Evolutionary conservation across 2,113 vertebrate species (phyloP).

Genomic region (Pluvianellus socialis): DNA sequence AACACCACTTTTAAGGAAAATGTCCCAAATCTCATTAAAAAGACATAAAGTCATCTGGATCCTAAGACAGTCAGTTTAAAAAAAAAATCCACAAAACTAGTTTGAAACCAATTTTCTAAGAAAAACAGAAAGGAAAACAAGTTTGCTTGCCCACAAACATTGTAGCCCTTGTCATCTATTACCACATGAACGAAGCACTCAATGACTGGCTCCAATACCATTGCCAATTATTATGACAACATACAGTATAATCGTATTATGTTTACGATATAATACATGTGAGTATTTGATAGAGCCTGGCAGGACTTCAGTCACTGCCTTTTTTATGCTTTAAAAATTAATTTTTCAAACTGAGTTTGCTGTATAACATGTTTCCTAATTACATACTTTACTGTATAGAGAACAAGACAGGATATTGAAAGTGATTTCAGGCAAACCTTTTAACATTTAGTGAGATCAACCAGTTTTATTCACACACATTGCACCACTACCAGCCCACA

Average conservation of each 20-base stretch:
- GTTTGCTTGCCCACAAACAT: slow-evolving; percentile 31
- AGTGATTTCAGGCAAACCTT: slow-evolving; percentile 11
- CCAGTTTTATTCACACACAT: slow-evolving; percentile 1
- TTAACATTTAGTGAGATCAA: slow-evolving; percentile 20
- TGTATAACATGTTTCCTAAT: not conserved
- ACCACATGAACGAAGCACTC: slow-evolving; percentile 47
- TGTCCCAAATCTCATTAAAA: slow-evolving; percentile 37
- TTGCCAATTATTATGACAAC: slow-evolving; percentile 64
- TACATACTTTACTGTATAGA: slow-evolving; percentile 13
- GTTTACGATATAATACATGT: slow-evolving; percentile 24
- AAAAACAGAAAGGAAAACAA: slow-evolving; percentile 39
- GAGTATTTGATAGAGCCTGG: not conserved
- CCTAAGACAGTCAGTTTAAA: not conserved
- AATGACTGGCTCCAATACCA: not conserved
- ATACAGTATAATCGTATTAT: slow-evolving; percentile 18
- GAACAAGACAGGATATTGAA: slow-evolving; percentile 17
- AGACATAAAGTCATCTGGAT: slow-evolving; percentile 34
- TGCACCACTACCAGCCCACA: not conserved
- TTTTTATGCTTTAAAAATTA: slow-evolving; percentile 28
- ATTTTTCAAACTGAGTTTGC: slow-evolving; percentile 17
- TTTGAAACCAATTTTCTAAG: slow-evolving; percentile 40
- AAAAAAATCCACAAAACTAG: not conserved
- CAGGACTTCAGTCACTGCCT: slow-evolving; percentile 63
- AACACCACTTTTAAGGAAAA: not conserved
- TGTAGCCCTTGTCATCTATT: slow-evolving; percentile 14